Conservation (phyloP, 2,888 invertebrate genomes). For the Orthosia gothica region DNA sequence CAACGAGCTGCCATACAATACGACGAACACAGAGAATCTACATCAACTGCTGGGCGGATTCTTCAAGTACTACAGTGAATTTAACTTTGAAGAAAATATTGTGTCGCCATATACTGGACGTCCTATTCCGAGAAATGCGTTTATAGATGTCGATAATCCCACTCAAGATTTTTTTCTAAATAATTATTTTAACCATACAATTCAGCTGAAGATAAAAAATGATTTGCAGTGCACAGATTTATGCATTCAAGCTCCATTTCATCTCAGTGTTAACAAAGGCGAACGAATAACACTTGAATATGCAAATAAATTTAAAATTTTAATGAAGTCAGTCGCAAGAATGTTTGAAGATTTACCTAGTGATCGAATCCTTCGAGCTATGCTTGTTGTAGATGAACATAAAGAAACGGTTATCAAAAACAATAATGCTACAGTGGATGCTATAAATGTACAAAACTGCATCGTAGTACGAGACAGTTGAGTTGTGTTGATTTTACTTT, state of each 20-base stretch:
- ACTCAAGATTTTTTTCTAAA: conserved; percentile 24
- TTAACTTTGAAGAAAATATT: conserved; percentile 29
- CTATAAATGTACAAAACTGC: background rate
- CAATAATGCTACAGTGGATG: background rate
- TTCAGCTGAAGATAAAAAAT: background rate
- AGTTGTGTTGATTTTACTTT: background rate
- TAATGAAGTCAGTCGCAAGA: background rate
- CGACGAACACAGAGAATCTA: conserved; percentile 13
- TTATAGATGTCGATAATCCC: conserved; percentile 11
- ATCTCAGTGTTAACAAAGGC: background rate
- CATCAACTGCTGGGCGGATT: conserved; percentile 58
- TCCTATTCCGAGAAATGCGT: conserved; percentile 11
- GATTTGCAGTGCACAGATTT: background rate
- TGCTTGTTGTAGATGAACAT: background rate
- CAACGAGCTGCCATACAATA: conserved; percentile 9
- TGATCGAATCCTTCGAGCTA: background rate
- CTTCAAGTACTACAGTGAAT: conserved; percentile 55
- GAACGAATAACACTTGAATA: background rate
- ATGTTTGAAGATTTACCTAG: background rate
- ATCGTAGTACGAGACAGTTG: background rate
- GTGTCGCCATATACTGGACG: conserved; percentile 58
- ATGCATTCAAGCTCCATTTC: conserved; percentile 1
- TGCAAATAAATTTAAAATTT: background rate
- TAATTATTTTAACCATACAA: conserved; percentile 4
- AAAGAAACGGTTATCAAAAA: background rate